Conservation (phyloP, 2,113 vertebrate genomes). For the Taxidea taxus region DNA sequence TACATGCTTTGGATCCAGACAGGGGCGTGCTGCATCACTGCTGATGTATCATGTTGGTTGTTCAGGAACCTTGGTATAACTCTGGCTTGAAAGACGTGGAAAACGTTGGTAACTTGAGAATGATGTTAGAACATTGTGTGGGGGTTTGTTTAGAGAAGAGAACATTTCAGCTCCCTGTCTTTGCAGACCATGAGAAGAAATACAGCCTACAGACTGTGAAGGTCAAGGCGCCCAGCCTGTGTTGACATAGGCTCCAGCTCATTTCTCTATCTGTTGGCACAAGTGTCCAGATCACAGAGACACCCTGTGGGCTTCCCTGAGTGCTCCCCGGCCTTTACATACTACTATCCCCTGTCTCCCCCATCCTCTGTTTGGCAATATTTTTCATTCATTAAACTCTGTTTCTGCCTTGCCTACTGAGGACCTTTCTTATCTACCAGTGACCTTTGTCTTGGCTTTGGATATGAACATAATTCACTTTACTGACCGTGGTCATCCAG, state of each 20-base stretch:
- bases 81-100: not conserved
- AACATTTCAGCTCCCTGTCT: not conserved
- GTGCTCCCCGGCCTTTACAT: fast-evolving
- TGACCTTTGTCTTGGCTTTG: not conserved
- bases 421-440: not conserved
- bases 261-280: not conserved
- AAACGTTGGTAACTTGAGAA: not conserved
- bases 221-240: not conserved
- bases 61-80: not conserved
- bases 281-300: not conserved
- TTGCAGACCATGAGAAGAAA: not conserved
- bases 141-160: not conserved
- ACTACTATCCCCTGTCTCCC: not conserved
- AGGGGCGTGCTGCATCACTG: fast-evolving
- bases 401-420: not conserved
- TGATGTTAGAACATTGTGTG: not conserved
- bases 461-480: not conserved
- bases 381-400: not conserved
- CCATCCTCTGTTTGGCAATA: too few species aligned
- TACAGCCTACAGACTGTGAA: not conserved
- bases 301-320: fast-evolving
- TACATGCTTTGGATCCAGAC: not conserved
- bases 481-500: not conserved
- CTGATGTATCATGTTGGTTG: fast-evolving
- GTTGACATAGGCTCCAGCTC: not conserved